These are phyloP conservation scores for Urechis unicinctus DNA, from an alignment of 2,888 invertebrate genomes.

Conservation along the genomic window DNA sequence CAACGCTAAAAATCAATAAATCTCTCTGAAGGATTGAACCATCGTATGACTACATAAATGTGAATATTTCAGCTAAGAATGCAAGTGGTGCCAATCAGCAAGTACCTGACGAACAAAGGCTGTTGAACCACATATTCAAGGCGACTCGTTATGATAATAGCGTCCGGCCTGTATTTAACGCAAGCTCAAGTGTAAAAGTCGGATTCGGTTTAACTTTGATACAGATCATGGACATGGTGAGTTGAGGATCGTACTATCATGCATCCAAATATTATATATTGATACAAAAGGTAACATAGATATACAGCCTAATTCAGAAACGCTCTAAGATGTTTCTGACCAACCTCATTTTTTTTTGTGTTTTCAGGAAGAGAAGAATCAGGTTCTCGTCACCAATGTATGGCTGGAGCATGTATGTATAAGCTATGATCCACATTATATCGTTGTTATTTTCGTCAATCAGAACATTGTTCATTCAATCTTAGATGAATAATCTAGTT, in stretches of 20 bases:
- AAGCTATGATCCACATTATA: neutral
- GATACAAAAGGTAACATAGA: too few relatives aligned
- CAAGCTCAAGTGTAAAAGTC: conserved; percentile 52
- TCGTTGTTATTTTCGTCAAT: neutral
- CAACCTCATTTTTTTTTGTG: conserved; percentile 6
- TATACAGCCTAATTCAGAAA: too few relatives aligned
- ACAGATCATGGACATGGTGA: conserved; percentile 57
- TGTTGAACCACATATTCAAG: conserved; percentile 51
- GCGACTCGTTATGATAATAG: conserved; percentile 52
- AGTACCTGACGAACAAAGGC: conserved; percentile 51
- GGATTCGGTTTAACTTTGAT: conserved; percentile 55
- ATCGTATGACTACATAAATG: too few relatives aligned
- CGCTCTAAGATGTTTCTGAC: too few relatives aligned
- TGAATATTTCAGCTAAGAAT: too few relatives aligned
- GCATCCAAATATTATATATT: too few relatives aligned
- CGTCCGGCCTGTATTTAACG: conserved; percentile 55
- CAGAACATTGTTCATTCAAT: too few relatives aligned
- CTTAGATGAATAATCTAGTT: too few relatives aligned
- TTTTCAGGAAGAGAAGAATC: conserved; percentile 54
- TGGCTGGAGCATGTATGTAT: conserved; percentile 53
- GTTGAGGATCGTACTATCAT: too few relatives aligned
- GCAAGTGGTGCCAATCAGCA: too few relatives aligned
- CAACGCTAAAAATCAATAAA: too few relatives aligned
- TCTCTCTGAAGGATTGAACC: too few relatives aligned
- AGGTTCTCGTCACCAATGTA: conserved; percentile 54